Conservation (phyloP, 2,113 vertebrate genomes). For the Callionymus lyra region DNA sequence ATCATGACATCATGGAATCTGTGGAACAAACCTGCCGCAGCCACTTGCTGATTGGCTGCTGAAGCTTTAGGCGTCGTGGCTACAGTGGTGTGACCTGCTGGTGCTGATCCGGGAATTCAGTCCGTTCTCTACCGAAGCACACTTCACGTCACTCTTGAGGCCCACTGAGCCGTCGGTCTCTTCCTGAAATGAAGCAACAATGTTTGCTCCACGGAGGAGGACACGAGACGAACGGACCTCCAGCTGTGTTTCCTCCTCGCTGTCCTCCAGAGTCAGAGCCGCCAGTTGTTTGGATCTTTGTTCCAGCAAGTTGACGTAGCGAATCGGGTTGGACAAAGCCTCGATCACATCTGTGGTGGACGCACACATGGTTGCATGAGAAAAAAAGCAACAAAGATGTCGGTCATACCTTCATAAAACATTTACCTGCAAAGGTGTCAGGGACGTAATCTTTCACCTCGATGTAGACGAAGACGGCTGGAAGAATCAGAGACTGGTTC, state of each 20-base stretch:
- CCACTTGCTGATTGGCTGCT: conserved; percentile 39
- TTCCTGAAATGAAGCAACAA: conserved; percentile 46
- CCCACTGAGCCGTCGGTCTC: conserved; percentile 75
- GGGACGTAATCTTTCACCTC: conserved; percentile 97
- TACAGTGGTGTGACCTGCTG: conserved; percentile 60
- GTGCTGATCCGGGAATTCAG: conserved; percentile 74
- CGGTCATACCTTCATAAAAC: too few relatives aligned
- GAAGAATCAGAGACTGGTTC: conserved; percentile 84
- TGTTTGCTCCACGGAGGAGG: too few relatives aligned
- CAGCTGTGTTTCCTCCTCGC: conserved; percentile 79
- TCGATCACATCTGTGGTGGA: conserved; percentile 85
- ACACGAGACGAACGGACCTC: conserved; percentile 67
- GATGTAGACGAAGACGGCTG: conserved; percentile 90
- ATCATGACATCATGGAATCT: not conserved
- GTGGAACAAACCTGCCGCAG: conserved; percentile 24
- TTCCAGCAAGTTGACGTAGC: conserved; percentile 95
- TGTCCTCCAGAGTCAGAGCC: conserved; percentile 88
- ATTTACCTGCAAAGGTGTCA: conserved; percentile 89
- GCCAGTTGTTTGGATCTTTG: conserved; percentile 94
- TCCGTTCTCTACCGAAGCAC: conserved; percentile 84
- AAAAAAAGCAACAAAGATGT: not conserved
- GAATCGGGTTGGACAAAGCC: conserved; percentile 94
- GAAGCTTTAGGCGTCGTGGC: conserved; percentile 48
- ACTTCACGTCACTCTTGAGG: conserved; percentile 76
- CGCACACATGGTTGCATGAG: too few relatives aligned